Evolutionary conservation across 2,888 invertebrate genomes (phyloP).

Genomic region (Tiliacea aurago): DNA sequence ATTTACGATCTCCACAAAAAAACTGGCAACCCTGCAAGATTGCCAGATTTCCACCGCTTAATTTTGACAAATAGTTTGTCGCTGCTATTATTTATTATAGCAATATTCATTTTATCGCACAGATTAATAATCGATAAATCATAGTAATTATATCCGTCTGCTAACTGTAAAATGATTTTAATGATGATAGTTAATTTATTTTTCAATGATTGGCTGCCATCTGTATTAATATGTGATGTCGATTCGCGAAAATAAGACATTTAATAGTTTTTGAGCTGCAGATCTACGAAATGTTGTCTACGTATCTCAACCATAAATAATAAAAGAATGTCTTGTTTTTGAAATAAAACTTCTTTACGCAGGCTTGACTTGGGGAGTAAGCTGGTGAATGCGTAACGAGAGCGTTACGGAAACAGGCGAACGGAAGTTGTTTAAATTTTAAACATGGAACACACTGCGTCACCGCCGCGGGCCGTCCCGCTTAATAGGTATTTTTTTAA

Average conservation of each 20-base stretch:
- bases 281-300: neutral
- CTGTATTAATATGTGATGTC: constrained; percentile 23
- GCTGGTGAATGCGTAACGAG: too few relatives aligned
- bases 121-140: constrained; percentile 71
- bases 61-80: constrained; percentile 71
- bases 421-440: too few relatives aligned
- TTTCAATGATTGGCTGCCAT: constrained; percentile 48
- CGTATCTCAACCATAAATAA: neutral
- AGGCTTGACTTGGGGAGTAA: too few relatives aligned
- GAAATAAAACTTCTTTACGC: neutral
- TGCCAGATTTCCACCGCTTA: constrained; percentile 68
- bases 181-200: constrained; percentile 52
- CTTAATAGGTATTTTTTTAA: too few relatives aligned
- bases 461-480: too few relatives aligned
- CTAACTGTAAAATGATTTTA: constrained; percentile 56
- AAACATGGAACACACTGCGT: too few relatives aligned
- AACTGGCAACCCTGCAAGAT: constrained; percentile 61
- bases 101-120: constrained; percentile 61
- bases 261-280: neutral
- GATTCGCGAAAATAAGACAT: constrained; percentile 19
- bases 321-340: neutral
- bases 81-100: constrained; percentile 62
- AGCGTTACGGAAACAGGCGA: too few relatives aligned
- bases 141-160: constrained; percentile 55
- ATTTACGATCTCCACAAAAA: constrained; percentile 60